Percentiles rank a stretch among this genome's conserved stretches.
phyloP scores from a whole-genome alignment of 2,888 invertebrate species.

The Carpatolechia fugitivella region DNA sequence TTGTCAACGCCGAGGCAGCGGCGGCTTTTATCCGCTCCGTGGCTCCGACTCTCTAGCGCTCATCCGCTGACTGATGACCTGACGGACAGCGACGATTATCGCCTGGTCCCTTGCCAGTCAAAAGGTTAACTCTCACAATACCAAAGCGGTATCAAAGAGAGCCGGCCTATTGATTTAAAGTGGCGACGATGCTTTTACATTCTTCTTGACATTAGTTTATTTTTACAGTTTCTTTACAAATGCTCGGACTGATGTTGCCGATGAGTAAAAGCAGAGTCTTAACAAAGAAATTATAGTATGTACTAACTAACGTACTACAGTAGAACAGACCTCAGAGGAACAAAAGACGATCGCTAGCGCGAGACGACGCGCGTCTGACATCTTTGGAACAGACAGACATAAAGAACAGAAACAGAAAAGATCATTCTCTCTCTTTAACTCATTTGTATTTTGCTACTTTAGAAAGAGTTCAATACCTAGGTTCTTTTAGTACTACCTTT shows the following conservation, averaged over 20 bases:
- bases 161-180: conserved; percentile 19
- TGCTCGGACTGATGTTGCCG: neutral
- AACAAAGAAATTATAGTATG: too few species aligned
- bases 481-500: too few species aligned
- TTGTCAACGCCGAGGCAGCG: conserved; percentile 46
- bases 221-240: conserved; percentile 7
- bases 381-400: too few species aligned
- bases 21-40: conserved; percentile 24
- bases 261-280: neutral
- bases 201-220: neutral
- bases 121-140: conserved; percentile 61
- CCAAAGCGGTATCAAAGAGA: conserved; percentile 59
- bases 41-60: conserved; percentile 39
- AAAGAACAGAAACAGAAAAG: too few species aligned
- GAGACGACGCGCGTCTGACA: too few species aligned
- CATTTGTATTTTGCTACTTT: too few species aligned
- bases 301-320: too few species aligned
- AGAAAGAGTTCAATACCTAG: too few species aligned
- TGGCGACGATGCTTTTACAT: conserved; percentile 11
- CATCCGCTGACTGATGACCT: conserved; percentile 71
- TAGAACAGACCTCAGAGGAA: too few species aligned
- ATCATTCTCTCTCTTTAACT: too few species aligned
- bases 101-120: conserved; percentile 57
- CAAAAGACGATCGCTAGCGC: too few species aligned
- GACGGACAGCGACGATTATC: conserved; percentile 69